phyloP scores from a whole-genome alignment of 2,888 invertebrate genomes.

The Rhopalosiphum nymphaeae region DNA sequence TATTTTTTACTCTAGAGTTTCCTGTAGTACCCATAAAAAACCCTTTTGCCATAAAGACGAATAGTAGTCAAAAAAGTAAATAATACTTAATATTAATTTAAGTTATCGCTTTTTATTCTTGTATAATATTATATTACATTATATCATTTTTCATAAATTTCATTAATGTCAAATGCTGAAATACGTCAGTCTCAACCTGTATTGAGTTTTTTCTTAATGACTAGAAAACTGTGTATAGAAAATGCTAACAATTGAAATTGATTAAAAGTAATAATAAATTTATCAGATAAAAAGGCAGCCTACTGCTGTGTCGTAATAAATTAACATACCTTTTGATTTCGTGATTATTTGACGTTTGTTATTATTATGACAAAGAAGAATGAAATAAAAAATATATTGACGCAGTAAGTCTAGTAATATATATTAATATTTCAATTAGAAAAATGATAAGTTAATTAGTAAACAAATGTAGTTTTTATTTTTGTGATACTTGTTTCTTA shows the following conservation, averaged over 20 bases:
- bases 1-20: conserved; percentile 34
- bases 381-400: background rate
- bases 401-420: background rate
- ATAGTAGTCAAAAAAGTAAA: background rate
- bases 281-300: background rate
- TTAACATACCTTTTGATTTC: conserved; percentile 39
- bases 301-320: conserved; percentile 44
- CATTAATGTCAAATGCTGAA: conserved; percentile 34
- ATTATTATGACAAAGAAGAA: background rate
- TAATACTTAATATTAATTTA: conserved; percentile 10
- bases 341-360: conserved; percentile 44
- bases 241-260: conserved; percentile 48
- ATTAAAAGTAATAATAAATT: conserved; percentile 34
- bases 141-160: conserved; percentile 14
- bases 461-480: background rate
- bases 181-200: background rate
- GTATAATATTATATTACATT: background rate
- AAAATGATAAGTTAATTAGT: background rate
- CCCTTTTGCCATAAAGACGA: background rate
- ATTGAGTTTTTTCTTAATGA: conserved; percentile 5
- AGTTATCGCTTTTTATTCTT: background rate
- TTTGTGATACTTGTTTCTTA: background rate
- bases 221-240: background rate
- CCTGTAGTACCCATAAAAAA: conserved; percentile 33
- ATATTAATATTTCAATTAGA: background rate